Percentiles rank a stretch among this genome's conserved stretches.
Evolutionary conservation across 2,888 invertebrate genomes (phyloP).

Genomic region (Augochlorella aurata): DNA sequence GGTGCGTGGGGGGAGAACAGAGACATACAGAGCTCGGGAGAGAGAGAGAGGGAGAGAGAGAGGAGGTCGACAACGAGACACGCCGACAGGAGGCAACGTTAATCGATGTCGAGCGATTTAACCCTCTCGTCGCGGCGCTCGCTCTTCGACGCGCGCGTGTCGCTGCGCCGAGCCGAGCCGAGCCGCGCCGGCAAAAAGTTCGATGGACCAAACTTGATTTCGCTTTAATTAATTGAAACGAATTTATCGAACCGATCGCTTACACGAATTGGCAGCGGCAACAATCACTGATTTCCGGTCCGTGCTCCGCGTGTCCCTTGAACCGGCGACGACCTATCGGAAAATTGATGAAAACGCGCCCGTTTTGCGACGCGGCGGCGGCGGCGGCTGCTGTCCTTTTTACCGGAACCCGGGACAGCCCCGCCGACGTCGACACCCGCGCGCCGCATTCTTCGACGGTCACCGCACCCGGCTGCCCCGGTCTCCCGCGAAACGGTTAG

Average conservation of each 20-base stretch:
- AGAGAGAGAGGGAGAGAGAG: background rate
- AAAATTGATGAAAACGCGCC: conserved; percentile 43
- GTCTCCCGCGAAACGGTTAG: conserved; percentile 25
- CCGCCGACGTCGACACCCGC: background rate
- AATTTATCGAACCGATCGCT: conserved; percentile 52
- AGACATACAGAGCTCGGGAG: background rate
- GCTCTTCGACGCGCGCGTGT: conserved; percentile 12
- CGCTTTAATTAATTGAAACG: conserved; percentile 54
- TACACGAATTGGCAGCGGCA: conserved; percentile 45
- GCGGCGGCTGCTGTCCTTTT: conserved; percentile 2
- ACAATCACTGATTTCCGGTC: conserved; percentile 49
- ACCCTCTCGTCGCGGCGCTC: conserved; percentile 32
- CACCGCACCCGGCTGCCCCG: background rate
- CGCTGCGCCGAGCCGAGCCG: conserved; percentile 9
- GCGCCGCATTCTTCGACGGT: background rate
- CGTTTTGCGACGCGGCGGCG: background rate
- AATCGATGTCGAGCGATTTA: conserved; percentile 20
- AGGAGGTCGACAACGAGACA: conserved; percentile 14
- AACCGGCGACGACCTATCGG: conserved; percentile 40
- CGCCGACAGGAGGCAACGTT: conserved; percentile 16
- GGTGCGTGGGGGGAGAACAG: background rate
- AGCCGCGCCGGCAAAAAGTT: conserved; percentile 30
- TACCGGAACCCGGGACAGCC: background rate
- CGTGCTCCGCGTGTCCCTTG: conserved; percentile 40
- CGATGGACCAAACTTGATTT: conserved; percentile 50